Base-by-base conservation (phyloP, 2,113 vertebrate species). In the Donacobius atricapilla region DNA sequence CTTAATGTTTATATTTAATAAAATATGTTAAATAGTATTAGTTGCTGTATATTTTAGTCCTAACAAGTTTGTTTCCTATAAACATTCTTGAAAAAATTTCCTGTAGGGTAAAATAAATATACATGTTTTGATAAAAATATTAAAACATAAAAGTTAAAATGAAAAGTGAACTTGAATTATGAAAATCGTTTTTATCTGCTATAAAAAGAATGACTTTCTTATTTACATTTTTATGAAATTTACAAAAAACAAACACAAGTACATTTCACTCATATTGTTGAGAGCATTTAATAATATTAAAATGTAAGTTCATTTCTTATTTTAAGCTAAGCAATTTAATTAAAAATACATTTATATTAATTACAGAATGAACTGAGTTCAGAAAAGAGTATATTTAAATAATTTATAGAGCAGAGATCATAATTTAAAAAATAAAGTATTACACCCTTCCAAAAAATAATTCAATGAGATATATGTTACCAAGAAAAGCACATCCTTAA, bases 91-190 rank as follows among this genome's bases (percentile, higher is more conserved):
- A 97, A 98, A 97, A 96, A 97, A 98, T 93, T 96, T 99, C 98
- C 98, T 99, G 97, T 97, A 96, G 99, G 98, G 98, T 98, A 98
- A 98, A 98, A 98, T 99, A 98, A 99, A 99, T 99, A 99, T 98
- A 99, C 98, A 98, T 98, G 97, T 98, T 98, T 86, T 13, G 37
- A 98, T 98, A 98, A 98, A 98, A 98, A 97, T 98, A 98, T 98
- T 97, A 98, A 98, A 97, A 97, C 97, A 98, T 97, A 97, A 97
- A 97, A 98, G 97, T 98, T 97, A 97, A 98, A 98, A 98, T 98
- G 96, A 97, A 97, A 98, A 98, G 96, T 90, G 89, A 98, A 98
- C 97, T 97, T 97, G 96, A 98, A 98, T 97, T 98, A 98, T 98
- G 98, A 98, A 98, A 98, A 98, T 97, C 3, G 5, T 88, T 97